phyloP scores from a whole-genome alignment of 30 jellyfish, hydroid and myxozoan species.

The Aurelia aurita complex sp. Pacific region DNA sequence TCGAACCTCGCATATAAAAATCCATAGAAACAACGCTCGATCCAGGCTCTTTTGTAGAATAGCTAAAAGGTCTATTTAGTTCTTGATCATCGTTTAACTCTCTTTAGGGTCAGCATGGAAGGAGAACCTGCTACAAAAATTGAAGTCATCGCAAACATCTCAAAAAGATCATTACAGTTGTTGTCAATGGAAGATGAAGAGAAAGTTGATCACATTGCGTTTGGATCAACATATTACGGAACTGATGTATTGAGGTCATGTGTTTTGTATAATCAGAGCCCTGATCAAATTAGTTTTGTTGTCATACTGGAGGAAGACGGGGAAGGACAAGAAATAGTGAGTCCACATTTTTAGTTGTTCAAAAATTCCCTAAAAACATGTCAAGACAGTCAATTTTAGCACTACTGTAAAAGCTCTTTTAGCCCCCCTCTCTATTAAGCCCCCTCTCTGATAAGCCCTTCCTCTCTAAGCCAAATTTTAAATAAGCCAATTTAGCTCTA shows the following conservation, averaged over 20 bases:
- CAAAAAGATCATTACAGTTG: conserved; percentile 55
- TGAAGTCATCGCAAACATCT: conserved; percentile 63
- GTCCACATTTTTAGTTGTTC: not conserved
- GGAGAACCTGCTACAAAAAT: conserved; percentile 46
- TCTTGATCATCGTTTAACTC: not conserved
- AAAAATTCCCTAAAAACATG: no score
- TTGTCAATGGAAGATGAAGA: conserved; percentile 67
- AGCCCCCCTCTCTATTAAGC: no score
- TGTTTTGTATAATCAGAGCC: conserved; percentile 71
- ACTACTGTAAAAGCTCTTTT: no score
- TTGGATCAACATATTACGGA: conserved; percentile 90
- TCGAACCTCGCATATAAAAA: no score
- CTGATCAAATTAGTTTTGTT: conserved; percentile 76
- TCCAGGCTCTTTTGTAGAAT: no score
- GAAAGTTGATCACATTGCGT: conserved; percentile 56
- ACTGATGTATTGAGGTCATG: conserved; percentile 76
- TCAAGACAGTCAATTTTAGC: no score
- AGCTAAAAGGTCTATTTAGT: no score
- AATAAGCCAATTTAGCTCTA: no score
- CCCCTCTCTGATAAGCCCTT: no score
- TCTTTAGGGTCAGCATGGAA: conserved; percentile 66
- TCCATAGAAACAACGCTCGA: no score
- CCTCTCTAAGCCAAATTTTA: no score
- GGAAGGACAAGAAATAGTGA: conserved; percentile 92
- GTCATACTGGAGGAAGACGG: conserved; percentile 87